Conservation (phyloP, 2,113 vertebrate species). For the Coracopsis vasa region DNA sequence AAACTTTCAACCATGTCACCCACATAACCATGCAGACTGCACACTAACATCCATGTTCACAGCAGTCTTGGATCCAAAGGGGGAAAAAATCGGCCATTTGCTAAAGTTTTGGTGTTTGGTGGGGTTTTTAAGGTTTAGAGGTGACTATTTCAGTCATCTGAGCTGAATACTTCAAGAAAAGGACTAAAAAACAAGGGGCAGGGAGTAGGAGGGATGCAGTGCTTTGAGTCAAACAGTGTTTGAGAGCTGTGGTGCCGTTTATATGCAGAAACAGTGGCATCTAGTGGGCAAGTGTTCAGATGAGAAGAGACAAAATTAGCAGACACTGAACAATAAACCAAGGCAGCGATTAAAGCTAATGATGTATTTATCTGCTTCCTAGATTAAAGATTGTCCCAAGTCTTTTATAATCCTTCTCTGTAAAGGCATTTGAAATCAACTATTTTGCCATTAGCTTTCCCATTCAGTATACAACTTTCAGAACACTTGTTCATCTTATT, state of each 20-base stretch:
- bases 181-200: neutral
- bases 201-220: neutral
- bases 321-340: neutral
- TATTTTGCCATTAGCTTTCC: neutral
- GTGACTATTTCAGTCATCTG: neutral
- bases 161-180: neutral
- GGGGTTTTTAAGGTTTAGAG: neutral
- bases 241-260: neutral
- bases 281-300: slow-evolving; percentile 63
- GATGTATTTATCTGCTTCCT: neutral
- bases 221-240: neutral
- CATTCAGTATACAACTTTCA: neutral
- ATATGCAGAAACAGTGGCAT: slow-evolving; percentile 74
- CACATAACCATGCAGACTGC: neutral
- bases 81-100: neutral
- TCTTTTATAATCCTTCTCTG: neutral
- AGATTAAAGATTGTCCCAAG: neutral
- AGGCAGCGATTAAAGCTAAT: neutral
- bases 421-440: neutral
- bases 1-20: slow-evolving; percentile 42
- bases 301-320: neutral
- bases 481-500: neutral
- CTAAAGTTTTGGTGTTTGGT: neutral
- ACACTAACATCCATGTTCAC: neutral
- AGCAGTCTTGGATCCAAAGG: neutral